phyloP scores from a whole-genome alignment of 2,888 invertebrate species.

The Chaitophorus viminalis region DNA sequence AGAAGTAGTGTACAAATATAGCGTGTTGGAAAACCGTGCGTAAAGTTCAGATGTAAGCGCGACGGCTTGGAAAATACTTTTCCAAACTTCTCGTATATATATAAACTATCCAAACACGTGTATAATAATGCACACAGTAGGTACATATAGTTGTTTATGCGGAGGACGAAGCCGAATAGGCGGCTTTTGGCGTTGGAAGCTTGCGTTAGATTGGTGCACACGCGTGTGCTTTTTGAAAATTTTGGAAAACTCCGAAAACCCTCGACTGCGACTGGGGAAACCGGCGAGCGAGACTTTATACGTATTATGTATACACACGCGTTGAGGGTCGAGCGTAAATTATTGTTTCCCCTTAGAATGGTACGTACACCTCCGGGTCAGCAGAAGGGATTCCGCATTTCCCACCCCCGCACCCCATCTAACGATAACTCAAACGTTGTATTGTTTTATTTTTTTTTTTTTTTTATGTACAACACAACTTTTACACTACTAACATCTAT shows the following conservation, averaged over 20 bases:
- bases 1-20: too few species aligned
- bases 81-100: too few species aligned
- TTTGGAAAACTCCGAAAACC: not conserved
- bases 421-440: not conserved
- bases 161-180: too few species aligned
- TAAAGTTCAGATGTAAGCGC: too few species aligned
- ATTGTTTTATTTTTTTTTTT: conserved; percentile 1
- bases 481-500: not conserved
- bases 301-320: not conserved
- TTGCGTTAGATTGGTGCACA: not conserved
- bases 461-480: not conserved
- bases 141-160: too few species aligned
- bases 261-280: not conserved
- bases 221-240: not conserved
- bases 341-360: conserved; percentile 11
- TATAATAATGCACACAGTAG: too few species aligned
- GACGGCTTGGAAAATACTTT: too few species aligned
- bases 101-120: too few species aligned
- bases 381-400: not conserved
- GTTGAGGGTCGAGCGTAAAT: conserved; percentile 7
- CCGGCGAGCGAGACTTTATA: not conserved
- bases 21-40: too few species aligned
- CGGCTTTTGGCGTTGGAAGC: too few species aligned
- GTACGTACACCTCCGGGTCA: not conserved
- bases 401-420: not conserved